These are phyloP conservation scores for Arge pagana DNA, from an alignment of 2,888 invertebrate species.

Conservation along the genomic window DNA sequence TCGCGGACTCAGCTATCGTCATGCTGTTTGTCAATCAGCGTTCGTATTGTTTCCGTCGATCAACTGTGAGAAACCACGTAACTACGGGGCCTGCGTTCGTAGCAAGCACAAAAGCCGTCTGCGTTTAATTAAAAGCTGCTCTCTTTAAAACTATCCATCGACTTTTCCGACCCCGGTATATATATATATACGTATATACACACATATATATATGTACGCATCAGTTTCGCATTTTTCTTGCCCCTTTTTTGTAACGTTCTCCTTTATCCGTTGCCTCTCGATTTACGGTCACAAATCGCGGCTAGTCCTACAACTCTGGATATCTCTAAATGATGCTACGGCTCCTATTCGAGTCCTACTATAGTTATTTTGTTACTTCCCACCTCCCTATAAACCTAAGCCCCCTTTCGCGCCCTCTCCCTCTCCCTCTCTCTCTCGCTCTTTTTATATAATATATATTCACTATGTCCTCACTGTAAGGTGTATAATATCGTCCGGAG, in stretches of 20 bases:
- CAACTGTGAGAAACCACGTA: conserved; percentile 16
- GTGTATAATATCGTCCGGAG: too few relatives aligned
- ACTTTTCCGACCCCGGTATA: too few relatives aligned
- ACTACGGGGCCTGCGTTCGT: conserved; percentile 8
- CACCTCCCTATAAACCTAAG: too few relatives aligned
- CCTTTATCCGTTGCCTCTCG: background rate
- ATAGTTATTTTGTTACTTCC: background rate
- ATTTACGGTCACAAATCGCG: background rate
- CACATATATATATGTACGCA: background rate
- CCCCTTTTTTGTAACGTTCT: background rate
- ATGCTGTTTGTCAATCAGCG: too few relatives aligned
- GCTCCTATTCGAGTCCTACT: conserved; percentile 14
- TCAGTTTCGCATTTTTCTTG: background rate
- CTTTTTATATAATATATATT: too few relatives aligned
- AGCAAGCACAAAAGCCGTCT: conserved; percentile 12
- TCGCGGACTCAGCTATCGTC: too few relatives aligned
- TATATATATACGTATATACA: too few relatives aligned
- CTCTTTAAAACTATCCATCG: conserved; percentile 2
- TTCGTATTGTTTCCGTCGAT: too few relatives aligned
- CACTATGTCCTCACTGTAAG: too few relatives aligned
- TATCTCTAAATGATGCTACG: conserved; percentile 8
- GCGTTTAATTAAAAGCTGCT: conserved; percentile 15
- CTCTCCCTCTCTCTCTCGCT: background rate
- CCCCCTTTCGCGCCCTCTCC: too few relatives aligned
- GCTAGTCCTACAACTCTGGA: conserved; percentile 1